A percentile compares a stretch with the other conserved stretches of the same genome.
phyloP scores from a whole-genome alignment of 2,888 invertebrate species.

The Trimorus sp. region DNA sequence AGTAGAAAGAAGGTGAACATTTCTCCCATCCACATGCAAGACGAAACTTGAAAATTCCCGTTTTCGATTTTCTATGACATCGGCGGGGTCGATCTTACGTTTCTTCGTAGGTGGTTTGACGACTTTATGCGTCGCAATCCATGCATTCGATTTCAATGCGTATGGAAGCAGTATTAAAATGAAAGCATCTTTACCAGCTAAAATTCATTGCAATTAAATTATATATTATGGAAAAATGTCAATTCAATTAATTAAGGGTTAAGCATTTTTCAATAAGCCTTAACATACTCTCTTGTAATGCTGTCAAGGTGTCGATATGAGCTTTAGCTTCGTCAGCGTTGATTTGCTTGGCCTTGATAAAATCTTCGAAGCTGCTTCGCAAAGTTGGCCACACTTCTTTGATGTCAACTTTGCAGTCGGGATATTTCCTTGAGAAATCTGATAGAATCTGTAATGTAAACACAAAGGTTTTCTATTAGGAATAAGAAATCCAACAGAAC shows the following conservation, averaged over 20 bases:
- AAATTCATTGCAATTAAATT: background rate
- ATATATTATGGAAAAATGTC: background rate
- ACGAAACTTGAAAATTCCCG: background rate
- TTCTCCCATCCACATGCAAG: background rate
- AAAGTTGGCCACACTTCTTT: constrained; percentile 2
- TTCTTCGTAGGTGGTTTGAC: background rate
- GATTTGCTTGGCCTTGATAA: constrained; percentile 2
- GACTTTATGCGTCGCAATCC: background rate
- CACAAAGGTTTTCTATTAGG: background rate
- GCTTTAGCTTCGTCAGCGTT: background rate
- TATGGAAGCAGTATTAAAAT: background rate
- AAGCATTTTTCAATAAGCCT: background rate
- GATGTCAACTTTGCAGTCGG: background rate
- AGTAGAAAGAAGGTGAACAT: too few relatives aligned
- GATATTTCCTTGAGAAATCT: background rate
- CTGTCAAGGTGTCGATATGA: background rate
- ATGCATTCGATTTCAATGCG: background rate
- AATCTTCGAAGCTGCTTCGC: background rate
- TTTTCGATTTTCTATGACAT: background rate
- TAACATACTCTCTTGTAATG: background rate
- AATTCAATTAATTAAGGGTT: background rate
- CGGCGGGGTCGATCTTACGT: background rate
- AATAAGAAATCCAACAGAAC: background rate
- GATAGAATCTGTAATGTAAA: constrained; percentile 1
- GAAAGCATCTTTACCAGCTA: background rate